These are phyloP conservation scores for Butastur rufipennis DNA, from an alignment of 2,113 vertebrate genomes.

Conservation along the genomic window DNA sequence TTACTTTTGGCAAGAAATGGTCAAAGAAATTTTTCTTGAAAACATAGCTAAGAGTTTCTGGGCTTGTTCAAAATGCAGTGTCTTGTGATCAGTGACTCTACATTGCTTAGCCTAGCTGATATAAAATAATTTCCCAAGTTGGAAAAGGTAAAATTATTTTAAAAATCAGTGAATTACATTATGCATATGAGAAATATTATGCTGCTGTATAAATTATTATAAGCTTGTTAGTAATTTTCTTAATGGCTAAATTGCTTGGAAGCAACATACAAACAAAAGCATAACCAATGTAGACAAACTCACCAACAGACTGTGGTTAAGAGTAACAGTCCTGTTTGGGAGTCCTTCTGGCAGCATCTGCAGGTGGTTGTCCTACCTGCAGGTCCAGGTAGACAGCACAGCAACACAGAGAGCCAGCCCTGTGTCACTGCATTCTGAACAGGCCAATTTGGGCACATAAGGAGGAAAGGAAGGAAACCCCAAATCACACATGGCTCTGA, in stretches of 20 bases:
- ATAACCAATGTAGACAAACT: background rate
- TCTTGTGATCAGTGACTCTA: background rate
- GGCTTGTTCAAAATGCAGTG: background rate
- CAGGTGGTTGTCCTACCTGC: background rate
- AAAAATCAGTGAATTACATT: background rate
- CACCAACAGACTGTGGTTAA: background rate
- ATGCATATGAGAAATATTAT: background rate
- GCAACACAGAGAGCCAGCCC: background rate
- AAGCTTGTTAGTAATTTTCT: background rate
- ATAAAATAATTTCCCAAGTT: background rate
- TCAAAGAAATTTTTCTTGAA: background rate
- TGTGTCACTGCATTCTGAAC: rapidly evolving
- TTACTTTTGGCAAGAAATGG: background rate
- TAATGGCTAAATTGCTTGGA: background rate
- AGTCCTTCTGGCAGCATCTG: background rate
- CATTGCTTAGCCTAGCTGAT: background rate
- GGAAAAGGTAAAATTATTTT: background rate
- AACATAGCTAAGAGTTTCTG: background rate
- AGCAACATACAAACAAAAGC: background rate
- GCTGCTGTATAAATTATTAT: background rate
- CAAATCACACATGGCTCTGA: background rate
- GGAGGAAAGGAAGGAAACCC: background rate
- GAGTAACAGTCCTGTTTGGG: background rate
- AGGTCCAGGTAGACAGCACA: background rate
- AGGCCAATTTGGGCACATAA: background rate